phyloP scores from a whole-genome alignment of 2,888 invertebrate species.

The Augochlorella aurata region DNA sequence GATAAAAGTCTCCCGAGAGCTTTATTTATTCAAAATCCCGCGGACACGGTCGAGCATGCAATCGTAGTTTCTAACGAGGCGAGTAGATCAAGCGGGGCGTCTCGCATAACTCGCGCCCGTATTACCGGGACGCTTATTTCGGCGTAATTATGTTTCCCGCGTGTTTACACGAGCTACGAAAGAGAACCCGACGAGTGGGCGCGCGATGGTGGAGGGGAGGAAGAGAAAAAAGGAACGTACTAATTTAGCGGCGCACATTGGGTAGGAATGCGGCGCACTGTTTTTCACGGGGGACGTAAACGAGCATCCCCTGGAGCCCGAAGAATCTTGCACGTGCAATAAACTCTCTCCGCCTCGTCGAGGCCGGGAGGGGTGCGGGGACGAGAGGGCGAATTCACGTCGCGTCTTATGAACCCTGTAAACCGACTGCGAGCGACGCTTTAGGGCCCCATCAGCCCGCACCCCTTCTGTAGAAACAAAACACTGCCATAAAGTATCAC shows the following conservation, averaged over 20 bases:
- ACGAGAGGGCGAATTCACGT: conserved; percentile 65
- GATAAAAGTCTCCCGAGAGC: neutral
- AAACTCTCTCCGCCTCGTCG: conserved; percentile 45
- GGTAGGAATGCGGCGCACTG: conserved; percentile 55
- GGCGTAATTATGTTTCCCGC: conserved; percentile 53
- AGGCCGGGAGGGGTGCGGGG: neutral
- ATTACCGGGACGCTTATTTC: conserved; percentile 50
- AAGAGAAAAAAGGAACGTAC: conserved; percentile 38
- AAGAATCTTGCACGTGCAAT: conserved; percentile 67
- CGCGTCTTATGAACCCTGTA: conserved; percentile 75
- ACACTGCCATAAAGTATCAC: conserved; percentile 73
- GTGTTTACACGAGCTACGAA: conserved; percentile 44
- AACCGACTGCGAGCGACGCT: conserved; percentile 79
- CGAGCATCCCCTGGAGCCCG: conserved; percentile 55
- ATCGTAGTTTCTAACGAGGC: conserved; percentile 22
- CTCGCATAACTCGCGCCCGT: conserved; percentile 34
- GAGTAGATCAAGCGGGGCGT: conserved; percentile 13
- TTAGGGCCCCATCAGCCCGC: conserved; percentile 64
- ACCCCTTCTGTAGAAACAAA: conserved; percentile 69
- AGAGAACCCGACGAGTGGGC: conserved; percentile 10
- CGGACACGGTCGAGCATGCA: conserved; percentile 5
- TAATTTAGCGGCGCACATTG: conserved; percentile 53
- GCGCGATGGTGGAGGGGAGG: neutral
- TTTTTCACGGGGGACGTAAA: conserved; percentile 65
- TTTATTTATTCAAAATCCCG: conserved; percentile 8